Base-by-base conservation (phyloP, 2,797 vertebrate genomes). In the Lacerta bilineata region DNA sequence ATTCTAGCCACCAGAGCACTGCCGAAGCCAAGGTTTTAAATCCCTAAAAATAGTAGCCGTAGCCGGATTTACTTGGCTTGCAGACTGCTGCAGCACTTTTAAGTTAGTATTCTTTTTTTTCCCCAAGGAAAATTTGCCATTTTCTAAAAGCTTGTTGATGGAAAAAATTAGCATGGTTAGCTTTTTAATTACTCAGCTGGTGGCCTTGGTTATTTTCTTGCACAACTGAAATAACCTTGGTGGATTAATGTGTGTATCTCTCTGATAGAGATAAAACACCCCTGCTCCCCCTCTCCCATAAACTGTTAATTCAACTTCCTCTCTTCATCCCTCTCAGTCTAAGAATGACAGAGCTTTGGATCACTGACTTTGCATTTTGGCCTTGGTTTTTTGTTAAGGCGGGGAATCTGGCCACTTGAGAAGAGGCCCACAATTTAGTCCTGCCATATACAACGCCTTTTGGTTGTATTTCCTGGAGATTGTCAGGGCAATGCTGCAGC, bases 21-120 rank as follows among this genome's bases (percentile, higher is more conserved):
- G 94, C 93, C 94, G 95, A 96, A 97, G 96, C 96, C 83, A 88
- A 90, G 95, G 93, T 93, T 89, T 97, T 97, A 97, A 85, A 92
- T 90, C 89, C 83, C 96, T 97, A 97, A 97, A 97, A 97, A 97
- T 97, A 97, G 97, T 95, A 96, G 87, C 84, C 93, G 95, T 95
- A 96, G 87, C 84, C 93, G 95, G 96, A 97, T 97, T 89, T 97
- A 97, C 93, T 96, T 93, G 89, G 95, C 88, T 89, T 96, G 93
- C 93, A 96, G 94, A 95, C 93, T 92, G 90, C 90, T 92, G 94
- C 95, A 96, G 95, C 23, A 91, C 93, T 96, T 95, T 95, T 94
- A 96, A 95, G 76, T 87, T 95, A 41, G 50, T 15, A 55, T 55
- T 55, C 50, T 55, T 55, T 55, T 88, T n/a, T n/a, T 27, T 36